Conservation (phyloP, 2,797 vertebrate genomes). For the Molothrus aeneus region DNA sequence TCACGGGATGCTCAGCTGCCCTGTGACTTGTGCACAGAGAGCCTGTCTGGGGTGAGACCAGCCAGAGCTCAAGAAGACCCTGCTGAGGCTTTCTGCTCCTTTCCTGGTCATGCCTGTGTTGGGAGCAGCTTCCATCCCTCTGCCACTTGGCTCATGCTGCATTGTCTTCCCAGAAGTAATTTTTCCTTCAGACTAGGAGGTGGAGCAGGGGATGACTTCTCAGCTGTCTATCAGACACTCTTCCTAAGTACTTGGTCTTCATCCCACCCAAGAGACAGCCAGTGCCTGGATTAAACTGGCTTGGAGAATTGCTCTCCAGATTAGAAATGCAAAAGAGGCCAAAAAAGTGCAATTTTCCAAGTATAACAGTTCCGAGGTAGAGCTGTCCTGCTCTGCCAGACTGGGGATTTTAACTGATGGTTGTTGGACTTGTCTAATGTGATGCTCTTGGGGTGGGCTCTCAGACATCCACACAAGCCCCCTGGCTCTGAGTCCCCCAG, state of each 20-base stretch:
- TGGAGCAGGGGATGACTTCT: neutral
- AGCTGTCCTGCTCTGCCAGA: neutral
- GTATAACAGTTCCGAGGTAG: neutral
- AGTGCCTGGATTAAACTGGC: neutral
- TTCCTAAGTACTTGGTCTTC: neutral
- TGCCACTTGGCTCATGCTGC: accelerated
- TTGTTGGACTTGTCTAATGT: neutral
- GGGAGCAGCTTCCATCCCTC: neutral
- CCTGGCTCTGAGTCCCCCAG: neutral
- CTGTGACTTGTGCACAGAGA: neutral
- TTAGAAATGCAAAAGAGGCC: neutral
- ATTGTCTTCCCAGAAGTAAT: neutral
- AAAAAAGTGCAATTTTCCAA: neutral
- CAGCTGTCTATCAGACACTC: neutral
- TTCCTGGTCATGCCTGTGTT: neutral
- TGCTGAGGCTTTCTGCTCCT: neutral
- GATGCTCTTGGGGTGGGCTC: neutral
- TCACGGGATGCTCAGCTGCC: neutral
- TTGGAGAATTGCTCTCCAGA: neutral
- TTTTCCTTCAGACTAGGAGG: neutral
- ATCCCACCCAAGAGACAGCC: neutral
- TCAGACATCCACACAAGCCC: accelerated
- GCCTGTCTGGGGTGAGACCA: neutral
- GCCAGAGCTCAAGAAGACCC: neutral
- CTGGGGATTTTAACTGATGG: neutral